Percentiles rank a stretch among this genome's conserved stretches.
Conservation (phyloP, 2,797 vertebrate species). For the Petrocephalus schoutedeni region DNA sequence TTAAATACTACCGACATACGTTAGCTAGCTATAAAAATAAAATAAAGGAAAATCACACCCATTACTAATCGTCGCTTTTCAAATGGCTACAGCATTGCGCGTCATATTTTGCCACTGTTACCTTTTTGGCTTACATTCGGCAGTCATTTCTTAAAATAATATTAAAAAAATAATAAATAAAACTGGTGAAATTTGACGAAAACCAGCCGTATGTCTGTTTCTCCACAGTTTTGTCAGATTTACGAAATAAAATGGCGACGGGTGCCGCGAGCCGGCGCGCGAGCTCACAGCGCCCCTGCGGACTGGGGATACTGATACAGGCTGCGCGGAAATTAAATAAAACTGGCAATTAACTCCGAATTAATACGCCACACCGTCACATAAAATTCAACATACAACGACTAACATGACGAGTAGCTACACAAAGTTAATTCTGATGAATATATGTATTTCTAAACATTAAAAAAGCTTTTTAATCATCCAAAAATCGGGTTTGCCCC, state of each 20-base stretch:
- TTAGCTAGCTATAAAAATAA: slow-evolving; percentile 45
- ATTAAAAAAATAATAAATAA: slow-evolving; percentile 28
- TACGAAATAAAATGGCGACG: slow-evolving; percentile 97
- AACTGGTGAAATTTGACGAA: slow-evolving; percentile 53
- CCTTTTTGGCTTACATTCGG: slow-evolving; percentile 55
- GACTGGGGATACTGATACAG: background rate
- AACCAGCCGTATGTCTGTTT: slow-evolving; percentile 47
- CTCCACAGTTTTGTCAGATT: slow-evolving; percentile 60
- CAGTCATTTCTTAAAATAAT: slow-evolving; percentile 52
- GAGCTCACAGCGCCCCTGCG: slow-evolving; percentile 76
- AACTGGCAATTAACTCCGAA: background rate
- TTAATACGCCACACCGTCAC: background rate
- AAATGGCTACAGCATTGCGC: background rate
- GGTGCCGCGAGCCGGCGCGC: slow-evolving; percentile 58
- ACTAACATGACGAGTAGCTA: background rate
- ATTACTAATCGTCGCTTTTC: slow-evolving; percentile 37
- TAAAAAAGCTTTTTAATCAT: background rate
- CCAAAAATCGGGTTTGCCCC: background rate
- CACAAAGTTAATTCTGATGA: background rate
- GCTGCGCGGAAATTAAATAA: background rate
- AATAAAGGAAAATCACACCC: slow-evolving; percentile 35
- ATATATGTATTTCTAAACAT: background rate
- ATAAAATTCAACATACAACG: background rate
- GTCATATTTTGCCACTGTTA: slow-evolving; percentile 40
- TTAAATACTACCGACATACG: slow-evolving; percentile 17